Evolutionary conservation across 2,797 vertebrate species (phyloP).

Genomic region (Tauraco hartlaubi): DNA sequence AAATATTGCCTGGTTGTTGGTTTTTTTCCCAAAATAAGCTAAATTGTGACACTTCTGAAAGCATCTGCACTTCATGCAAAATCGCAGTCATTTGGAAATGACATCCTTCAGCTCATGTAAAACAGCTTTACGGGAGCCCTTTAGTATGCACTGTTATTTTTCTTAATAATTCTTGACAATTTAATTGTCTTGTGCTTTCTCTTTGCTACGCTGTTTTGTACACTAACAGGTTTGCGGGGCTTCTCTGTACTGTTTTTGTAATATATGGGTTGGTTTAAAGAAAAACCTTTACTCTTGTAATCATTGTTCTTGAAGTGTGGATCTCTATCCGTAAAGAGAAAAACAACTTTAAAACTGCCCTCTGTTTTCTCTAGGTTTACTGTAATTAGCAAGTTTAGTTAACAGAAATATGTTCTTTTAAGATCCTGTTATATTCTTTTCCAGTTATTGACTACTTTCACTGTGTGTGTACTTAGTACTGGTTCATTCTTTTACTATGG

Average conservation of each 20-base stretch:
- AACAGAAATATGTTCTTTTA: conserved; percentile 39
- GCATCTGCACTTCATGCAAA: neutral
- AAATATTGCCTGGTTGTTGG: neutral
- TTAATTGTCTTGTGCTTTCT: conserved; percentile 19
- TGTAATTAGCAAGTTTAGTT: conserved; percentile 19
- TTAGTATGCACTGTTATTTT: conserved; percentile 8
- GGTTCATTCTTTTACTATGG: conserved; percentile 25
- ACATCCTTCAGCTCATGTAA: neutral
- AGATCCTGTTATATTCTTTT: conserved; percentile 23
- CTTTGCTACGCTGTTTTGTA: conserved; percentile 23
- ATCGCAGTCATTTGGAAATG: neutral
- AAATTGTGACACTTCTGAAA: neutral
- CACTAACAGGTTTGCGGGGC: neutral
- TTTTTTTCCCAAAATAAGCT: neutral
- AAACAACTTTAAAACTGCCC: neutral
- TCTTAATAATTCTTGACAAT: neutral
- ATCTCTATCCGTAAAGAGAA: neutral
- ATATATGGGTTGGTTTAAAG: conserved; percentile 16
- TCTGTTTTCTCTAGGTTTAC: conserved; percentile 30
- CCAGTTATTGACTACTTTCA: neutral
- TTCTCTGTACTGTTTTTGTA: conserved; percentile 39
- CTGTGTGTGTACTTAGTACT: neutral
- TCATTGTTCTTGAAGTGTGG: neutral
- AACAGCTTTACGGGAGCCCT: neutral
- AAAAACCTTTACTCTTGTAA: conserved; percentile 46